Percentiles rank a stretch among this genome's conserved stretches.
Conservation (phyloP, 2,797 vertebrate species). For the Glyptemys insculpta region DNA sequence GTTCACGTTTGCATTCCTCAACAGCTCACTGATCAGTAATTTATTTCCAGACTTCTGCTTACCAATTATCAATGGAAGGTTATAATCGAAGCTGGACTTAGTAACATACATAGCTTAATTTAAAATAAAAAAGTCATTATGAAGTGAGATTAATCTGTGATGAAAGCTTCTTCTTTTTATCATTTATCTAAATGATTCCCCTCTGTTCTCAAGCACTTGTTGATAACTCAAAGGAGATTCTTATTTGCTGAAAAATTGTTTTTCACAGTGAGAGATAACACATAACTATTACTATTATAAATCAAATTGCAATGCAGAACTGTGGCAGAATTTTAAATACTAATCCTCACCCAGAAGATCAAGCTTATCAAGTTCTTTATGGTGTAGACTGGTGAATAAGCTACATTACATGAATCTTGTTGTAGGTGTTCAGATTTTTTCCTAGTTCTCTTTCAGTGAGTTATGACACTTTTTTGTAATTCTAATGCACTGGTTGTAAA, state of each 20-base stretch:
- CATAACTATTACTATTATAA: constrained; percentile 46
- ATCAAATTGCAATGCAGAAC: constrained; percentile 42
- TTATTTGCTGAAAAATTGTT: constrained; percentile 56
- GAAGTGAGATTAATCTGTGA: constrained; percentile 69
- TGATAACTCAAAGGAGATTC: constrained; percentile 43
- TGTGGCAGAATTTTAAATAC: constrained; percentile 54
- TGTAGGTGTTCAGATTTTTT: not conserved
- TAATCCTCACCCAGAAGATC: constrained; percentile 45
- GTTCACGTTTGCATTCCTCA: constrained; percentile 85
- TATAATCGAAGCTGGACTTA: constrained; percentile 82
- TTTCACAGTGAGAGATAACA: constrained; percentile 8
- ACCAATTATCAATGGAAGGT: constrained; percentile 89
- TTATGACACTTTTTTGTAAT: constrained; percentile 19
- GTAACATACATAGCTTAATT: constrained; percentile 61
- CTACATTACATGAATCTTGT: constrained; percentile 46
- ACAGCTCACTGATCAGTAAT: constrained; percentile 90
- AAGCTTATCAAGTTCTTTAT: constrained; percentile 55
- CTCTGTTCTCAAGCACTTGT: constrained; percentile 48
- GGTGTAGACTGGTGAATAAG: constrained; percentile 32
- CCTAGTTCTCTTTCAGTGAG: not conserved
- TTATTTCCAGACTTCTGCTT: constrained; percentile 87
- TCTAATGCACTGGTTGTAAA: constrained; percentile 40
- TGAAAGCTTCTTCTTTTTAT: constrained; percentile 45
- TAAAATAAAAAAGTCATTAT: constrained; percentile 77
- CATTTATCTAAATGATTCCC: constrained; percentile 14